phyloP scores from a whole-genome alignment of 2,888 invertebrate species.

The Cenopis cana region DNA sequence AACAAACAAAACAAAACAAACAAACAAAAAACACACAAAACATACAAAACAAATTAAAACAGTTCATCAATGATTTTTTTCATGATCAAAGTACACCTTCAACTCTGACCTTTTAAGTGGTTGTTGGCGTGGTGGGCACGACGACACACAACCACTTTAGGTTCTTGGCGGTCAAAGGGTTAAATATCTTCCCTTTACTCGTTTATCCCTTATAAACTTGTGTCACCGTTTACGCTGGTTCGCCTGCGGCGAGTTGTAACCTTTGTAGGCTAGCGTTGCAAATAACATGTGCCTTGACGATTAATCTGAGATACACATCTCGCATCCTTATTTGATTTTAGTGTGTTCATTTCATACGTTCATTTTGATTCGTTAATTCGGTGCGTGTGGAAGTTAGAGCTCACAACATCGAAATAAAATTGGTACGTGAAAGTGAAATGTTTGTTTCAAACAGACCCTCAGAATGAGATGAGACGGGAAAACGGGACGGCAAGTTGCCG shows the following conservation, averaged over 20 bases:
- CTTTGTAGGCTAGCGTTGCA: not conserved
- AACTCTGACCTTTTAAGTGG: too few relatives aligned
- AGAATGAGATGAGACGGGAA: not conserved
- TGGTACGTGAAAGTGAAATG: not conserved
- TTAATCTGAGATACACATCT: not conserved
- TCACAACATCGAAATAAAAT: not conserved
- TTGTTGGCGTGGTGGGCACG: too few relatives aligned
- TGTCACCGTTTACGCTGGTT: too few relatives aligned
- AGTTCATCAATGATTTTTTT: too few relatives aligned
- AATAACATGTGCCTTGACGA: not conserved
- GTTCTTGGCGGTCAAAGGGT: too few relatives aligned
- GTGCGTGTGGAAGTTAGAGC: not conserved
- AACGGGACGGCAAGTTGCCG: slow-evolving; percentile 51
- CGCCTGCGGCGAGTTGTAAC: not conserved
- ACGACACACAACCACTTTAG: too few relatives aligned
- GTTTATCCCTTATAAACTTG: not conserved
- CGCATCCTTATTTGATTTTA: not conserved
- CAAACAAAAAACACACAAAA: too few relatives aligned
- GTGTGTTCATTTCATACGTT: not conserved
- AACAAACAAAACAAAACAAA: too few relatives aligned
- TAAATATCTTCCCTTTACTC: not conserved
- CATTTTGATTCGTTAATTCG: not conserved
- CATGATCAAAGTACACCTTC: too few relatives aligned
- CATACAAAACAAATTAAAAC: too few relatives aligned
- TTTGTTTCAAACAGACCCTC: slow-evolving; percentile 47